Evolutionary conservation across 2,113 vertebrate species (phyloP).

Genomic region (Morone chrysops): DNA sequence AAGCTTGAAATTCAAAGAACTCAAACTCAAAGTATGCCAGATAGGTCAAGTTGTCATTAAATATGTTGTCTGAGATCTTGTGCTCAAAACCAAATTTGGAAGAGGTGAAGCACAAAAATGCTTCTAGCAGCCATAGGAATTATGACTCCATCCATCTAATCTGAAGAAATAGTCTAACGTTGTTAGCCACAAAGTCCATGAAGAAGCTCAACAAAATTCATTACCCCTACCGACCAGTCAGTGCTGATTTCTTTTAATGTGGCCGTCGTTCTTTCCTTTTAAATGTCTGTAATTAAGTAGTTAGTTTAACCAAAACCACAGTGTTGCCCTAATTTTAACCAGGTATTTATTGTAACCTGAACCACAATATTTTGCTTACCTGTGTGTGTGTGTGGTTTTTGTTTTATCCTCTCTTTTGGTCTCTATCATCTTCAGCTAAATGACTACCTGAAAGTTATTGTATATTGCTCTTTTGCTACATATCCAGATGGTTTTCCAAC

Average conservation of each 20-base stretch:
- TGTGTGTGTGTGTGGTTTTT: neutral
- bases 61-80: neutral
- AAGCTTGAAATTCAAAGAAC: neutral
- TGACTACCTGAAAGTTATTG: neutral
- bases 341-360: neutral
- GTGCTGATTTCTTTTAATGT: neutral
- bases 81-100: slow-evolving; percentile 15
- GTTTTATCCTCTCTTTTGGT: no score
- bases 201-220: neutral
- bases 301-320: neutral
- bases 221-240: neutral
- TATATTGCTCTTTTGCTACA: neutral
- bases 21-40: neutral
- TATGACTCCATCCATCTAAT: neutral
- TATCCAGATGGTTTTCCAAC: neutral
- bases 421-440: no score
- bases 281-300: neutral
- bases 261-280: neutral
- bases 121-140: neutral
- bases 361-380: neutral
- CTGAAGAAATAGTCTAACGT: neutral
- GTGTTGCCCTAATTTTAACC: neutral
- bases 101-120: neutral
- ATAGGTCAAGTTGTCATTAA: neutral
- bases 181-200: neutral